Evolutionary conservation across 2,113 vertebrate species (phyloP).

Genomic region (Aviceda subcristata): DNA sequence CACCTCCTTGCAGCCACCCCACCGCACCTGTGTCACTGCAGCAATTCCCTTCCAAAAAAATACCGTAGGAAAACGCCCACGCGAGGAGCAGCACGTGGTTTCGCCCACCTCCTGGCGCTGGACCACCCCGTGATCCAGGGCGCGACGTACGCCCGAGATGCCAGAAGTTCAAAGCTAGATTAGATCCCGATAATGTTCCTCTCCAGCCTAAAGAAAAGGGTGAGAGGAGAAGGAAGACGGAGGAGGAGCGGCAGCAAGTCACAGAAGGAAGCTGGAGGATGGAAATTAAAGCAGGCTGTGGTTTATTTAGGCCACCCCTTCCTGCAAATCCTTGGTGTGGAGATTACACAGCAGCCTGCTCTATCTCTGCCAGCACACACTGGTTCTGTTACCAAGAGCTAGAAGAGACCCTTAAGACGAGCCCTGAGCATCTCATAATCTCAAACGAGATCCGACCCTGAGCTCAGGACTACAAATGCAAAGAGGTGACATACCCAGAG

Average conservation of each 20-base stretch:
- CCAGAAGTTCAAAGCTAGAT: not conserved
- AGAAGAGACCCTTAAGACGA: not conserved
- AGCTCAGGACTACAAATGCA: not conserved
- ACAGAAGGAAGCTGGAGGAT: not conserved
- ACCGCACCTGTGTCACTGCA: not conserved
- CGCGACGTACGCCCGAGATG: not conserved
- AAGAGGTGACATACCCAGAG: rapidly evolving
- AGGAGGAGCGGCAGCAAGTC: not conserved
- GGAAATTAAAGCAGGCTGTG: not conserved
- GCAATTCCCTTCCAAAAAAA: not conserved
- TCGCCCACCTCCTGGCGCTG: rapidly evolving
- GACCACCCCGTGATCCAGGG: rapidly evolving
- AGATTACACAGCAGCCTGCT: not conserved
- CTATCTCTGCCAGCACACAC: not conserved
- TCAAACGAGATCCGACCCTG: not conserved
- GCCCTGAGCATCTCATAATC: not conserved
- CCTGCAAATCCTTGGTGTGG: not conserved
- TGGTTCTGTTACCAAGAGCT: not conserved
- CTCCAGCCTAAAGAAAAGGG: not conserved
- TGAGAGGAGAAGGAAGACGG: not conserved
- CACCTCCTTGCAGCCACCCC: not conserved
- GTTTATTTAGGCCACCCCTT: not conserved
- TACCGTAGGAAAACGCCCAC: not conserved
- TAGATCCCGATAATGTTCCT: not conserved
- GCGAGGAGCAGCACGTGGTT: rapidly evolving